Base-by-base conservation (phyloP, 2,888 invertebrate genomes). In the Disparrhopalites patrizii region DNA sequence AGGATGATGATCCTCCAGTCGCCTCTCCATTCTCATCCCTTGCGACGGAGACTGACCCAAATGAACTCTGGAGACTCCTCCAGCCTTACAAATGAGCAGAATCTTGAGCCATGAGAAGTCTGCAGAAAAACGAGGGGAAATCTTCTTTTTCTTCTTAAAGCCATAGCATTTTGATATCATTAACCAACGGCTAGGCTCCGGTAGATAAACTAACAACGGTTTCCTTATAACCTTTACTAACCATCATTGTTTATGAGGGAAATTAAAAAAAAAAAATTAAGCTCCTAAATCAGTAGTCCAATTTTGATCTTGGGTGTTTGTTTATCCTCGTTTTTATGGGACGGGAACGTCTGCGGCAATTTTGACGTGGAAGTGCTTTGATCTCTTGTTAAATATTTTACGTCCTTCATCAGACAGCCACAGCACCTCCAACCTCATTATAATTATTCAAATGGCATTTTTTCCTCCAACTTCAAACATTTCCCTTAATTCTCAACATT, bases 61-160 rank as follows among this genome's bases (percentile, higher is more conserved):
- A 51, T 61, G 60, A 61, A 61, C 60, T 30, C 60, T 56, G 57
- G 40, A 57, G n/a, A n/a, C n/a, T 61, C 60, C 50, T 50, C 36
- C 31, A 33, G 33, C n/a, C 57, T 47, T 36, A 61, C 60, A 61
- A 61, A 61, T 61, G 60, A 61, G 60, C 31, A 61, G 60, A 50
- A 61, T 60, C 28, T 60, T 20, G 47, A 60, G 23, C n/a, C n/a
- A n/a, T n/a, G n/a, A 18, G 4, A 31, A 31, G 4, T 3, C 18
- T 23, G 7, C 20, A n/a, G 10, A 30, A 13, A 28, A 30, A 20
- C 43, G 18, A n/a, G n/a, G n/a, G n/a, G n/a, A n/a, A n/a, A n/a
- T n/a, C n/a, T n/a, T n/a, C n/a, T n/a, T n/a, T n/a, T n/a, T n/a
- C n/a, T n/a, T n/a, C n/a, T n/a, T n/a, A n/a, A n/a, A n/a, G n/a